Conservation (phyloP, 2,888 invertebrate genomes). For the Dioctria linearis region DNA sequence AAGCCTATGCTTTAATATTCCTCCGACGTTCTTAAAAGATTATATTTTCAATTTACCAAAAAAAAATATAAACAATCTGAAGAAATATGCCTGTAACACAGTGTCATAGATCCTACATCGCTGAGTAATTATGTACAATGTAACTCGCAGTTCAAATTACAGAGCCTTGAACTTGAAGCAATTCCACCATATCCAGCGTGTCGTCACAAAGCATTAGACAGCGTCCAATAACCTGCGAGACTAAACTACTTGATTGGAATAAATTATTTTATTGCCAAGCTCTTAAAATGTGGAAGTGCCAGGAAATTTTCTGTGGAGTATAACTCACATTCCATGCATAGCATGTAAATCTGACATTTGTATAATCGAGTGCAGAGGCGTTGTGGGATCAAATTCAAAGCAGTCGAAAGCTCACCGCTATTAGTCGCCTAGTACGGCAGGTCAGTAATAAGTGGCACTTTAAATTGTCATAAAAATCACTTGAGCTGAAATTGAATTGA, state of each 20-base stretch:
- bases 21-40: no score
- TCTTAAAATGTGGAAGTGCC: background rate
- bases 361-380: background rate
- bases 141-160: background rate
- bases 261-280: slow-evolving; percentile 3
- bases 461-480: background rate
- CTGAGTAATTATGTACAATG: background rate
- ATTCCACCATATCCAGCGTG: background rate
- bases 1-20: no score
- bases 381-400: slow-evolving; percentile 4
- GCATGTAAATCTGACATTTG: no score
- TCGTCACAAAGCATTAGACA: background rate
- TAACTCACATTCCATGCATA: no score
- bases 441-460: slow-evolving; percentile 14
- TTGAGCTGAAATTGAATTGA: background rate
- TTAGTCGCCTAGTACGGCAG: slow-evolving; percentile 31
- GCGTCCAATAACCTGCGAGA: background rate
- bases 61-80: no score
- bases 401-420: background rate
- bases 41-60: no score
- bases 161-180: slow-evolving; percentile 33
- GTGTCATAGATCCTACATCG: background rate
- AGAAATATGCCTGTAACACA: no score
- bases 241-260: slow-evolving; percentile 14
- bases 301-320: no score